A percentile compares a stretch with the other conserved stretches of the same genome.
Evolutionary conservation across 2,113 vertebrate genomes (phyloP).

Genomic region (Fukomys damarensis): DNA sequence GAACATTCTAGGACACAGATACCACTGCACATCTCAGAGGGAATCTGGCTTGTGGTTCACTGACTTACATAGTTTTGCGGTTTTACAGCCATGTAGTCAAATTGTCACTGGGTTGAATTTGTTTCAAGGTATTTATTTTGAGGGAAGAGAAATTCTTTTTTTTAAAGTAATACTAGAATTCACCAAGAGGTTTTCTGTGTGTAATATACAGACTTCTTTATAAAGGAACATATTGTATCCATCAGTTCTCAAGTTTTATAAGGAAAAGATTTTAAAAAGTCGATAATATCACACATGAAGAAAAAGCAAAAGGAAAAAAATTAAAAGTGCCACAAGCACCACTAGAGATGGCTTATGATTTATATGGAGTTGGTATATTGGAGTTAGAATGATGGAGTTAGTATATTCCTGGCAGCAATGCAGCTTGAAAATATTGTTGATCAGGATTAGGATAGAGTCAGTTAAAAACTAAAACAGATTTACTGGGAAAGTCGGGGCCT

Average conservation of each 20-base stretch:
- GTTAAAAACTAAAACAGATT: not conserved
- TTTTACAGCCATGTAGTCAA: not conserved
- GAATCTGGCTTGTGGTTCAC: not conserved
- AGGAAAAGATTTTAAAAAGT: not conserved
- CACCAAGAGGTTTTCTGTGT: not conserved
- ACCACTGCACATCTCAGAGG: not conserved
- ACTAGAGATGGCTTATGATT: not conserved
- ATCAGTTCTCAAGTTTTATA: conserved; percentile 17
- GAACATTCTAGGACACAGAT: not conserved
- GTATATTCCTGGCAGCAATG: not conserved
- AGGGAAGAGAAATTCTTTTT: conserved; percentile 32
- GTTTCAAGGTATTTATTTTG: conserved; percentile 45
- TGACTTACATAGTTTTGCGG: not conserved
- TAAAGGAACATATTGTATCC: not conserved
- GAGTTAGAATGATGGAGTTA: too few relatives aligned
- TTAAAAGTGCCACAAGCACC: not conserved
- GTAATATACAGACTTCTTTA: not conserved
- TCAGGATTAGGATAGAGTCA: not conserved
- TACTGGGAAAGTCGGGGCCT: not conserved
- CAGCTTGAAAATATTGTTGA: not conserved
- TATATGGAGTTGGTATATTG: too few relatives aligned
- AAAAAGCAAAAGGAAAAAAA: not conserved
- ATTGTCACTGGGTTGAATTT: not conserved
- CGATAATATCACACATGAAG: not conserved
- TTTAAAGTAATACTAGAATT: not conserved